A percentile compares a stretch with the other conserved stretches of the same genome.
Conservation (phyloP, 2,888 invertebrate species). For the Heterodera filipjevi region DNA sequence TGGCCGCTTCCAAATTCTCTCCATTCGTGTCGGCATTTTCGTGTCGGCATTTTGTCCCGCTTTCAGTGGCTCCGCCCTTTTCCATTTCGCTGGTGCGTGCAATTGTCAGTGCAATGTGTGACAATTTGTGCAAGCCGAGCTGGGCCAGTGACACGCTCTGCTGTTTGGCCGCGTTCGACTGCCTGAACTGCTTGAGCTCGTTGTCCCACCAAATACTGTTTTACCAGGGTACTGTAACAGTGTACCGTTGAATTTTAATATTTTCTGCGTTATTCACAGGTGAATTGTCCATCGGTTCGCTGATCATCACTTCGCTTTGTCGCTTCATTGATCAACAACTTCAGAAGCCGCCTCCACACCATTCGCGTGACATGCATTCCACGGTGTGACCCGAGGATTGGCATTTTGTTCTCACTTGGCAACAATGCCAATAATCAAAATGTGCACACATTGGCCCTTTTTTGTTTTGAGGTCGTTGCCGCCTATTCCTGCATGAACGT, state of each 20-base stretch:
- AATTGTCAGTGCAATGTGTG: conserved; percentile 60
- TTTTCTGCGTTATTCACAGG: no score
- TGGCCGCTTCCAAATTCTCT: not conserved
- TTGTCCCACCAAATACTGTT: conserved; percentile 56
- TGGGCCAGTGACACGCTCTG: conserved; percentile 48
- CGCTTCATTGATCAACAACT: conserved; percentile 95
- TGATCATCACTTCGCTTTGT: conserved; percentile 88
- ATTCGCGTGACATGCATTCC: conserved; percentile 89
- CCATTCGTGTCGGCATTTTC: no score
- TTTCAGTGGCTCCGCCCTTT: conserved; percentile 40
- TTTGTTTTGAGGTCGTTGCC: conserved; percentile 71
- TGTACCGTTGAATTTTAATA: not conserved
- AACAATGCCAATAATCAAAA: no score
- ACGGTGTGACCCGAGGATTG: conserved; percentile 73
- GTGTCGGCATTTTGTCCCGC: not conserved
- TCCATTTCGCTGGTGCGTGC: conserved; percentile 56
- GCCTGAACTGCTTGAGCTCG: conserved; percentile 56
- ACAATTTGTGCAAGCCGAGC: conserved; percentile 57
- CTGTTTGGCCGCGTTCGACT: conserved; percentile 59
- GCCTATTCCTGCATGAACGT: conserved; percentile 72
- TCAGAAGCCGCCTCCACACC: conserved; percentile 87
- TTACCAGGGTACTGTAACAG: conserved; percentile 45
- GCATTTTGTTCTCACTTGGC: no score
- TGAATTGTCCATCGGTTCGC: conserved; percentile 60
- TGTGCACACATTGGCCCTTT: no score